Percentiles rank a stretch among this genome's conserved stretches.
Conservation (phyloP, 2,888 invertebrate species). For the Platypus cylindrus region DNA sequence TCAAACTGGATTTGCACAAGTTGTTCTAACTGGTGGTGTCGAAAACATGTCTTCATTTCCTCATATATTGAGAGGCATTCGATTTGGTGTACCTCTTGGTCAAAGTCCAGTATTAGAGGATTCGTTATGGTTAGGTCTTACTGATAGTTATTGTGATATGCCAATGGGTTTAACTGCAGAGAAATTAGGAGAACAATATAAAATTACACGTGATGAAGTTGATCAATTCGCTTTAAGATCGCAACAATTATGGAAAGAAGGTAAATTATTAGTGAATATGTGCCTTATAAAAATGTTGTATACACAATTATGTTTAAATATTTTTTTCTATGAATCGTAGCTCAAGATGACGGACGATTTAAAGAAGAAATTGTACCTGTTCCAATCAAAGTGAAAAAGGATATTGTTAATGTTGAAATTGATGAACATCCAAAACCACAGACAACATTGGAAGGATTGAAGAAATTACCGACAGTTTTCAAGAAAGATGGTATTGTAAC, state of each 20-base stretch:
- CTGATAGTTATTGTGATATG: conserved; percentile 77
- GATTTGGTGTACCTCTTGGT: conserved; percentile 84
- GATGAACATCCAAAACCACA: conserved; percentile 93
- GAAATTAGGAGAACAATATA: conserved; percentile 77
- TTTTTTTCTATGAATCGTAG: conserved; percentile 35
- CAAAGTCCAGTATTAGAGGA: conserved; percentile 70
- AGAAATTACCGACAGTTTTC: conserved; percentile 80
- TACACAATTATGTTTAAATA: background rate
- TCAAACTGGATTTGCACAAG: conserved; percentile 64
- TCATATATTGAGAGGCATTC: conserved; percentile 66
- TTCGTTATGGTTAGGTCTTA: conserved; percentile 75
- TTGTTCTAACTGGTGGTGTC: conserved; percentile 82
- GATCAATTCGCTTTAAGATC: conserved; percentile 78
- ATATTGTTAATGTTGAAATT: conserved; percentile 60
- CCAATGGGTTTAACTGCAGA: conserved; percentile 97
- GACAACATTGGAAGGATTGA: conserved; percentile 72
- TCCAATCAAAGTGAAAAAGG: conserved; percentile 69
- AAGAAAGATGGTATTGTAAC: conserved; percentile 91
- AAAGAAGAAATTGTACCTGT: conserved; percentile 83
- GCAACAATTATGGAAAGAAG: conserved; percentile 77
- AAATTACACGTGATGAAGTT: conserved; percentile 66
- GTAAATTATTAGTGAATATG: conserved; percentile 33
- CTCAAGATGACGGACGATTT: conserved; percentile 78
- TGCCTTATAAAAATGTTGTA: conserved; percentile 4
- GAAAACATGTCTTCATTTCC: conserved; percentile 96